Evolutionary conservation across 2,797 vertebrate genomes (phyloP), one percentile per base, ranked within the genome.

Genomic region (Poeciliopsis gracilis): DNA sequence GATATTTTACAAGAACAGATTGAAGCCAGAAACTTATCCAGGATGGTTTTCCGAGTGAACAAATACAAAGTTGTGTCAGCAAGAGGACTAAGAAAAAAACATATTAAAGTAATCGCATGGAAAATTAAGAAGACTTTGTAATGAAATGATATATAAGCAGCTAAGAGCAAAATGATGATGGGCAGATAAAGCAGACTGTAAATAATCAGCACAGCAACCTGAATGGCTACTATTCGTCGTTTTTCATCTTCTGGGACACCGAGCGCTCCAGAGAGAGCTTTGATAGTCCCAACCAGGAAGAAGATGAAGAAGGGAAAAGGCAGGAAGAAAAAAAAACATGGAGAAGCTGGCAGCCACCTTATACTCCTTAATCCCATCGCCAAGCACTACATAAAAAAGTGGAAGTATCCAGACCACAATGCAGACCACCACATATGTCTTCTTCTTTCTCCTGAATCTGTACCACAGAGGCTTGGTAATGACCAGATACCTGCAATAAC

Each of bases 381-480:
- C 0, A 20, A 5, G 0, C 4, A 59, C 0, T 4, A 0, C 0
- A n/a, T 18, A 75, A 46, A 73, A 5, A 16, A 63, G 0, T 0
- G 57, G 5, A 0, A 53, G 0, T n/a, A 12, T 0, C 84, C 87
- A 87, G 63, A 84, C 38, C n/a, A 13, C 0, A 0, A 63, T 61
- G 30, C 72, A 83, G 18, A 5, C 47, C 36, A 23, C 7, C 8
- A 80, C 11, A 4, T 69, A 28, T 3, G 3, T 0, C 63, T 81
- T 89, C 18, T 78, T 69, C 0, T 3, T 74, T 53, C 55, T 25
- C 66, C 23, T 75, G 0, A 61, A 0, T 80, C 12, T 63, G 72
- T 83, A 81, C 85, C 79, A 86, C 73, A 86, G 1, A 5, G 84
- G 87, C 25, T 1, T 23, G 69, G 20, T 20, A 0, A 84, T 5